A percentile compares a stretch with the other conserved stretches of the same genome.
These are phyloP conservation scores for Apotomis betuletana DNA, from an alignment of 2,888 invertebrate species.

Conservation along the genomic window DNA sequence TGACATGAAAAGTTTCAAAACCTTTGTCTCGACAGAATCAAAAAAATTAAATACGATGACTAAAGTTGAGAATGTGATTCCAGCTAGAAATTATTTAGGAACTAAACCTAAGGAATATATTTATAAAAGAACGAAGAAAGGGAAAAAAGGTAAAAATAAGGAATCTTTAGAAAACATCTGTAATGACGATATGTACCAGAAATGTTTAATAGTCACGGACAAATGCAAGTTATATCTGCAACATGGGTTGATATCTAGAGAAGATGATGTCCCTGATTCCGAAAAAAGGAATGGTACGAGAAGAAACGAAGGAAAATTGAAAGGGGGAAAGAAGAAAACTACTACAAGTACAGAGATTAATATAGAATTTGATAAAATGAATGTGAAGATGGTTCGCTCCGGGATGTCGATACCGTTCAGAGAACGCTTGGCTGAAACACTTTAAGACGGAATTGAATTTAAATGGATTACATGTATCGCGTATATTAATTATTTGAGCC, in stretches of 20 bases:
- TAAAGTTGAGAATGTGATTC: background rate
- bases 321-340: too few species aligned
- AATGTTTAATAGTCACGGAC: slow-evolving; percentile 9
- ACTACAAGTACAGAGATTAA: background rate
- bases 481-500: too few species aligned
- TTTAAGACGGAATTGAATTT: background rate
- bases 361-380: background rate
- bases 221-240: slow-evolving; percentile 19
- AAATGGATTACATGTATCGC: too few species aligned
- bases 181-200: background rate
- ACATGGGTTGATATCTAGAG: slow-evolving; percentile 1
- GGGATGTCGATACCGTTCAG: background rate
- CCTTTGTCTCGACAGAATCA: background rate
- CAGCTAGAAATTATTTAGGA: slow-evolving; percentile 14
- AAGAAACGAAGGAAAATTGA: background rate
- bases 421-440: slow-evolving; percentile 3
- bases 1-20: background rate
- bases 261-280: background rate
- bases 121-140: background rate
- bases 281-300: background rate
- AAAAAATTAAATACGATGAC: slow-evolving; percentile 18
- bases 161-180: background rate
- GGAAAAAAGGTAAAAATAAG: background rate
- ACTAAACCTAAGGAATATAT: slow-evolving; percentile 3
- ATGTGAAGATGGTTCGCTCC: slow-evolving; percentile 3